Conservation (phyloP, 2,797 vertebrate genomes). For the Tinamus major region DNA sequence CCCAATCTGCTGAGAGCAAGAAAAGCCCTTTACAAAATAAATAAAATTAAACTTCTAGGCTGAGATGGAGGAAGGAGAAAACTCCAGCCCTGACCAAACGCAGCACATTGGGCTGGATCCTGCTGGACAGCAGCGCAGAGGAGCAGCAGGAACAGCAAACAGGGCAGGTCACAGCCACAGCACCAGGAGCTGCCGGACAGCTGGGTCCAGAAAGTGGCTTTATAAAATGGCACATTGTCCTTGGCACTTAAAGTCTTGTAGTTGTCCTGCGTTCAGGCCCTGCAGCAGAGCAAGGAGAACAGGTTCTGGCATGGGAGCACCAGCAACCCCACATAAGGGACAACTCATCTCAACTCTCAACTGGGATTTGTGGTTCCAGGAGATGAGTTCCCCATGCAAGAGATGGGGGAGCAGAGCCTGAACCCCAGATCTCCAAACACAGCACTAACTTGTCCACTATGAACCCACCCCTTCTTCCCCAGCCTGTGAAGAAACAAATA, state of each 20-base stretch:
- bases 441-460: rapidly evolving
- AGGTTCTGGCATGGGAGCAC: rapidly evolving
- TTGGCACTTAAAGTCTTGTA: neutral
- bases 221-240: conserved; percentile 47
- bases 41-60: neutral
- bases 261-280: rapidly evolving
- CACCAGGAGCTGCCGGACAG: neutral
- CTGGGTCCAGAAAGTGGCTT: conserved; percentile 40
- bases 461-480: neutral
- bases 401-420: neutral
- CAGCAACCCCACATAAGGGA: neutral
- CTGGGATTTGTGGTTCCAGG: neutral
- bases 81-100: neutral
- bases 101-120: neutral
- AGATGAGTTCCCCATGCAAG: neutral
- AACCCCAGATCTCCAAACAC: neutral
- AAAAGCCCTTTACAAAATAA: conserved; percentile 40
- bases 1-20: neutral
- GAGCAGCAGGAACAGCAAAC: conserved; percentile 18
- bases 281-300: neutral
- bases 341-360: neutral
- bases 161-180: neutral
- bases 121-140: rapidly evolving
- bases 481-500: neutral
- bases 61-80: neutral